These are phyloP conservation scores for Hyles vespertilio DNA, from an alignment of 1,140 invertebrate species.

Conservation along the genomic window DNA sequence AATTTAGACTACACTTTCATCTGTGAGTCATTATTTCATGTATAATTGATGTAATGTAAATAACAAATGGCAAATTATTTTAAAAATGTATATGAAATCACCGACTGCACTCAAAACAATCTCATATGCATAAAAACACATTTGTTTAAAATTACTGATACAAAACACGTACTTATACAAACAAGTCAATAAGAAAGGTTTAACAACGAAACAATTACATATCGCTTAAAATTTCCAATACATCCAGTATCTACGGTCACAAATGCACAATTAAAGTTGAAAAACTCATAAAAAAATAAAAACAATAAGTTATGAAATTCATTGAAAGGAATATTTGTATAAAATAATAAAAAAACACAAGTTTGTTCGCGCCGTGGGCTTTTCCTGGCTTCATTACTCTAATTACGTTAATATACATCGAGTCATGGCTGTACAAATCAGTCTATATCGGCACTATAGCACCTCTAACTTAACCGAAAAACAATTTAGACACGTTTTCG, in stretches of 20 bases:
- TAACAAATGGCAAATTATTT: background rate
- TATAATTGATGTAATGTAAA: background rate
- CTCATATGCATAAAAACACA: constrained; percentile 50
- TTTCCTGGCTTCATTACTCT: constrained; percentile 10
- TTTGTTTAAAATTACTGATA: constrained; percentile 44
- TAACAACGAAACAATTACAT: constrained; percentile 57
- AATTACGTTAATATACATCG: constrained; percentile 25
- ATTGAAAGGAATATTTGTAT: too few species aligned
- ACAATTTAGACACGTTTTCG: too few species aligned
- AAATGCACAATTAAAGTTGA: too few species aligned
- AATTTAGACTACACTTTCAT: too few species aligned
- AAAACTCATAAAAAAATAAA: too few species aligned
- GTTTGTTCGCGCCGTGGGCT: too few species aligned
- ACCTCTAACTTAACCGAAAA: constrained; percentile 25
- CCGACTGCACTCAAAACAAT: constrained; percentile 40
- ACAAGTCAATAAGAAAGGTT: constrained; percentile 65
- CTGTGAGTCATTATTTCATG: too few species aligned
- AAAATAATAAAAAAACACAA: too few species aligned
- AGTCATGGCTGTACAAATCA: constrained; percentile 69
- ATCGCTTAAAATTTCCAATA: background rate
- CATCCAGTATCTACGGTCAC: too few species aligned
- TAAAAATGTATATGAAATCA: background rate
- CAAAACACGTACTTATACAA: constrained; percentile 51
- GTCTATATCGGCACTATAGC: constrained; percentile 61
- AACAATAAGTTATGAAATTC: too few species aligned